These are phyloP conservation scores for Octodon degus DNA, from an alignment of 2,113 vertebrate species.

Conservation along the genomic window DNA sequence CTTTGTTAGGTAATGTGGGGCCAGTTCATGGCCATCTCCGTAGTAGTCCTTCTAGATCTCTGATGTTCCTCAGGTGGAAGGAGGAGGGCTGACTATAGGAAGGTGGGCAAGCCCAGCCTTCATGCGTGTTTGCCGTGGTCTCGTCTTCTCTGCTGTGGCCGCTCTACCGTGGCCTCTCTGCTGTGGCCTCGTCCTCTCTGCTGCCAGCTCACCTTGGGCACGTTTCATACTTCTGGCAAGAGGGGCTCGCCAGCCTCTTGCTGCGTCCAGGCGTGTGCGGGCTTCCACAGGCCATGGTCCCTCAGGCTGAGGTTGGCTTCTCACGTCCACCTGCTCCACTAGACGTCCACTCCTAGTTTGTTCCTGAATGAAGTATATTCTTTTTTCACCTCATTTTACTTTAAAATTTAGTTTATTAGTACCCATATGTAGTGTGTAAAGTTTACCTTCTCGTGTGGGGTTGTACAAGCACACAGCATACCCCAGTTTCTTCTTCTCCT, in stretches of 20 bases:
- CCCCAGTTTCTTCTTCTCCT: not conserved
- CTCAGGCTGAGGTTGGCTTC: not conserved
- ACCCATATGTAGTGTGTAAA: not conserved
- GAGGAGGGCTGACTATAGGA: not conserved
- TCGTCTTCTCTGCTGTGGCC: not conserved
- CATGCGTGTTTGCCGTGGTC: not conserved
- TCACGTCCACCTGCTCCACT: not conserved
- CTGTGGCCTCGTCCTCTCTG: not conserved
- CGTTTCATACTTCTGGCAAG: not conserved
- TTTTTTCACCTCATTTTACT: not conserved
- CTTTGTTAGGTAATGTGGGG: constrained; percentile 35
- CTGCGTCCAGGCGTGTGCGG: not conserved
- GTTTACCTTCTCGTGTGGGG: not conserved
- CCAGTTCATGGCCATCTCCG: not conserved
- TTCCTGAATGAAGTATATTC: not conserved
- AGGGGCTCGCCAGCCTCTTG: not conserved
- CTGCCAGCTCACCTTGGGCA: not conserved
- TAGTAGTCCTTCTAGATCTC: not conserved
- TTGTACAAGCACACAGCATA: not conserved
- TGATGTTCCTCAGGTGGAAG: not conserved
- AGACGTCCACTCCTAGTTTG: not conserved
- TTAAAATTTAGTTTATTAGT: not conserved
- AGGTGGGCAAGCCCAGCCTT: not conserved
- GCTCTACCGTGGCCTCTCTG: too few relatives aligned
- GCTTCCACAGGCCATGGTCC: not conserved